A percentile compares a stretch with the other conserved stretches of the same genome.
Evolutionary conservation across 2,797 vertebrate species (phyloP).

Genomic region (Rhinogobio ventralis): DNA sequence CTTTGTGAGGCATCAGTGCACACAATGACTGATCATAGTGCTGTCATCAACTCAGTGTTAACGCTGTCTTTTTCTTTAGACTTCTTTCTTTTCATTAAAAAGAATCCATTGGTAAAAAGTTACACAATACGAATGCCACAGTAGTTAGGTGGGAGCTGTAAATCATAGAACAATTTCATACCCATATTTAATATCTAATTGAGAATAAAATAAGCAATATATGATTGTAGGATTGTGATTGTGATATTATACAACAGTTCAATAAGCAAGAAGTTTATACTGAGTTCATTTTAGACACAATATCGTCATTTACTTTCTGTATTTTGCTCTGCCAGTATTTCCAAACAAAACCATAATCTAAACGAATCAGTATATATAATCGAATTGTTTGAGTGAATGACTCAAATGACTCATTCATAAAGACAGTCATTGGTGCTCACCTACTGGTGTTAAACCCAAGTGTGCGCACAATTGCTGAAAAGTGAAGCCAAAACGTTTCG

Average conservation of each 20-base stretch:
- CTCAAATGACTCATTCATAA: not conserved
- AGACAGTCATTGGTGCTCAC: not conserved
- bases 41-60: not conserved
- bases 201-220: not conserved
- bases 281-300: not conserved
- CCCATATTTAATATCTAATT: not conserved
- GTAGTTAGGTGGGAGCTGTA: not conserved
- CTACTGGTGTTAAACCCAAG: too few species aligned
- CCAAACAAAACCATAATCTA: not conserved
- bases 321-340: not conserved
- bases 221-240: not conserved
- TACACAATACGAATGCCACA: not conserved
- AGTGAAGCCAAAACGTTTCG: too few species aligned
- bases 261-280: not conserved
- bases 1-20: slow-evolving; percentile 33
- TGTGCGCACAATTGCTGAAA: too few species aligned
- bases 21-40: slow-evolving; percentile 24
- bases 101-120: not conserved
- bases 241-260: not conserved
- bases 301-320: not conserved
- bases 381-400: not conserved
- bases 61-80: not conserved
- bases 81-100: not conserved
- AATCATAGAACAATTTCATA: not conserved
- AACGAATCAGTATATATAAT: not conserved